Evolutionary conservation across 2,797 vertebrate genomes (phyloP), one percentile per base, ranked within the genome.

Genomic region (Lateolabrax maculatus): DNA sequence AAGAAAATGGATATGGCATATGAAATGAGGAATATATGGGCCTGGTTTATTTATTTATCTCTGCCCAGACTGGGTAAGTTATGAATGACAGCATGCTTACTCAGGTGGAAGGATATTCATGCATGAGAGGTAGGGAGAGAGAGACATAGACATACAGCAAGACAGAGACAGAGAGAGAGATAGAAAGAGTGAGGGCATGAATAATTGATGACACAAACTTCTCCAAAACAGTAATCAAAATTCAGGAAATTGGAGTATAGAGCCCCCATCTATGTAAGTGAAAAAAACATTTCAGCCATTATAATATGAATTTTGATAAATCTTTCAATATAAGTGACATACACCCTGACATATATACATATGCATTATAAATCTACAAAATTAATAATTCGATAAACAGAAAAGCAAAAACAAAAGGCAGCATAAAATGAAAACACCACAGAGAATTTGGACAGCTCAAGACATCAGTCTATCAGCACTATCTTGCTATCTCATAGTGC

Each of bases 51-150:
- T 88, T 90, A 87, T 94, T 89, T 88, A 90, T 92, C 82, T 78
- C 61, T 46, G 73, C 66, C 79, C 78, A 66, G 81, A 80, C 88
- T 80, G 86, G 65, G 34, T 79, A 75, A 66, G 80, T 85, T 88
- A 63, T 92, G 89, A 93, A 87, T 93, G 92, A 90, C 87, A 92
- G 87, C 49, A 12, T 87, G 91, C 89, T 90, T 86, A 88, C 82
- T 91, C 89, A 88, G 84, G 90, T 88, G 83, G 71, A 89, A 86
- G 84, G 79, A 85, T 89, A 90, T 80, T 90, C 87, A 92, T 57
- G 83, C 85, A 87, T 89, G 82, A 83, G 43, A 84, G 64, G 79
- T 60, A 79, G 55, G 71, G 75, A 70, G 65, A 63, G 73, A 83
- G 77, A 81, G 73, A 79, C 21, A 44, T 48, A 71, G 66, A 71